A percentile compares a stretch with the other conserved stretches of the same genome.
Conservation (phyloP, 1,140 invertebrate species). For the Tribolium castaneum region DNA sequence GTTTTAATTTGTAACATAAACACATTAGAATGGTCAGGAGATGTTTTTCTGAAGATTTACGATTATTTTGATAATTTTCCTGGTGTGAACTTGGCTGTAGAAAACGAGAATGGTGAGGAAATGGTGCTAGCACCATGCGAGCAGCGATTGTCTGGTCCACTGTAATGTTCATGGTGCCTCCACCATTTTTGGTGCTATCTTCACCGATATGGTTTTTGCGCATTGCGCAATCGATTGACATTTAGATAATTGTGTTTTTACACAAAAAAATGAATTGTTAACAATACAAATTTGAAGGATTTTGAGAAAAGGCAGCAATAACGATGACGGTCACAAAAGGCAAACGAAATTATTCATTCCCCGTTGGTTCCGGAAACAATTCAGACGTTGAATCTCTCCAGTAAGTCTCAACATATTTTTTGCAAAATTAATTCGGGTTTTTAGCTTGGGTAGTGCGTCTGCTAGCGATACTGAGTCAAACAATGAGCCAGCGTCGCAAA, state of each 20-base stretch:
- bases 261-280: not conserved
- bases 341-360: not conserved
- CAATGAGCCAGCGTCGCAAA: slow-evolving; percentile 72
- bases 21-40: too few relatives aligned
- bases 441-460: slow-evolving; percentile 51
- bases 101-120: too few relatives aligned
- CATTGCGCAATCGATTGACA: not conserved
- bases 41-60: too few relatives aligned
- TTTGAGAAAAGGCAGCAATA: not conserved
- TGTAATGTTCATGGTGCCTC: too few relatives aligned
- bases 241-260: not conserved
- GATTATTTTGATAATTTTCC: too few relatives aligned
- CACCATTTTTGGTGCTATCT: too few relatives aligned
- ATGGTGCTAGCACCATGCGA: too few relatives aligned
- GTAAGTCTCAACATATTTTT: slow-evolving; percentile 43
- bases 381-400: slow-evolving; percentile 55
- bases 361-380: slow-evolving; percentile 50
- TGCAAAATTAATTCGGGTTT: slow-evolving; percentile 21
- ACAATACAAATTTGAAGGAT: not conserved
- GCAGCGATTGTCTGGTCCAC: too few relatives aligned
- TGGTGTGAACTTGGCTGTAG: too few relatives aligned
- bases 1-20: too few relatives aligned
- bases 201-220: too few relatives aligned
- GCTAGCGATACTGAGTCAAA: slow-evolving; percentile 71
- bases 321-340: slow-evolving; percentile 34